A percentile compares a stretch with the other conserved stretches of the same genome.
phyloP scores from a whole-genome alignment of 2,113 vertebrate species.

The Chauna torquata region DNA sequence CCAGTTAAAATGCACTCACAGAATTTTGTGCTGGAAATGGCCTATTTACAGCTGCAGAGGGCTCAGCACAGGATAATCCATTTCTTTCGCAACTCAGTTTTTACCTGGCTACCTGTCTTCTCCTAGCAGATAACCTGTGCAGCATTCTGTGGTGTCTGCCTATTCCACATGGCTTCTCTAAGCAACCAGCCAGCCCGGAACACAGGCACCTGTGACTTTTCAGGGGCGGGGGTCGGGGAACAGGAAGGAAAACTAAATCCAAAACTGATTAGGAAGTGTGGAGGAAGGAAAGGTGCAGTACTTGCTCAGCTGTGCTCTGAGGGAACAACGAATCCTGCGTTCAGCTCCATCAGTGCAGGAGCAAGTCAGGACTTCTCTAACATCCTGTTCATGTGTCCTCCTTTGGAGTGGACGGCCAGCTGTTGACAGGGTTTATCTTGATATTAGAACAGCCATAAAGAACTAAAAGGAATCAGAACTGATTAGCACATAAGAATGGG shows the following conservation, averaged over 20 bases:
- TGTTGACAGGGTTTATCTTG: background rate
- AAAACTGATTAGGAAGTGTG: background rate
- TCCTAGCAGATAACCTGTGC: background rate
- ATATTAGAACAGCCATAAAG: background rate
- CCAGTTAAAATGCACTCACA: background rate
- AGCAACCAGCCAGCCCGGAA: background rate
- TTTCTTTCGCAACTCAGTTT: background rate
- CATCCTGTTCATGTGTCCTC: fast-evolving
- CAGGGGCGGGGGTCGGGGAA: too few relatives aligned
- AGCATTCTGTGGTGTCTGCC: background rate
- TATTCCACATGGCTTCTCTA: background rate
- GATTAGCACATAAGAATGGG: background rate
- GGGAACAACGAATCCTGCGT: background rate
- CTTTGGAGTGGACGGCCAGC: background rate
- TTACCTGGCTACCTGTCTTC: background rate
- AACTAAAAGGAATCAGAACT: background rate
- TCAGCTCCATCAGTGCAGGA: background rate
- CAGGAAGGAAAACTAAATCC: background rate
- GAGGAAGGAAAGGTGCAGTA: background rate
- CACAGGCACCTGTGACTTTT: background rate
- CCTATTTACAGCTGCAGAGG: background rate
- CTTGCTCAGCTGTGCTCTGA: background rate
- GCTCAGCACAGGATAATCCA: background rate
- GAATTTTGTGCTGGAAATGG: background rate
- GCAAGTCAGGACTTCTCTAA: background rate